These are phyloP conservation scores for Troglohyphantes excavatus DNA, from an alignment of 2,888 invertebrate genomes.

Conservation along the genomic window DNA sequence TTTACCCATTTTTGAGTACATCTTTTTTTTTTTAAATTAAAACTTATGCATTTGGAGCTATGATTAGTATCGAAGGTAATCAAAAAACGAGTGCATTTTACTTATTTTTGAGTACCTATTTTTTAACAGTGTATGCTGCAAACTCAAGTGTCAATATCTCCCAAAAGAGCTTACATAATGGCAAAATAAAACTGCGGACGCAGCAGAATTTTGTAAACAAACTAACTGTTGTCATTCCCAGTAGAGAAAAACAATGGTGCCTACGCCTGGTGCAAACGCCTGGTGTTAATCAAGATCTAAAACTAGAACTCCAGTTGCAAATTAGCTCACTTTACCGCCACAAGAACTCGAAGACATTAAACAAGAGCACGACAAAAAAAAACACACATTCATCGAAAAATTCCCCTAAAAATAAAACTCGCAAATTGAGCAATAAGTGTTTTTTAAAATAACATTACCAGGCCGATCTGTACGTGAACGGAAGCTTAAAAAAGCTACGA, in stretches of 20 bases:
- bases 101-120: no score
- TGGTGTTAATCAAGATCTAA: constrained; percentile 40
- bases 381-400: constrained; percentile 25
- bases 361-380: not conserved
- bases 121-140: no score
- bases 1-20: no score
- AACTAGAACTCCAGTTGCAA: constrained; percentile 13
- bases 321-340: constrained; percentile 56
- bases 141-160: constrained; percentile 9
- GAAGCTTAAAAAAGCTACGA: constrained; percentile 7
- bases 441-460: constrained; percentile 68
- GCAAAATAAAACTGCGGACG: no score
- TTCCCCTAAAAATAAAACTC: constrained; percentile 76
- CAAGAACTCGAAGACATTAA: not conserved
- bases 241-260: no score
- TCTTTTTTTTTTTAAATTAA: no score
- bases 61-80: no score
- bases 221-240: no score
- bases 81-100: no score
- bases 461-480: constrained; percentile 35
- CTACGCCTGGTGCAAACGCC: not conserved
- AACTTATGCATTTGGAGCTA: no score
- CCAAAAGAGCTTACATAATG: no score
- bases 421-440: constrained; percentile 73
- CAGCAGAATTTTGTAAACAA: no score